Percentiles rank a stretch among this genome's conserved stretches.
phyloP scores from a whole-genome alignment of 2,113 vertebrate genomes.

The Seriola quinqueradiata region DNA sequence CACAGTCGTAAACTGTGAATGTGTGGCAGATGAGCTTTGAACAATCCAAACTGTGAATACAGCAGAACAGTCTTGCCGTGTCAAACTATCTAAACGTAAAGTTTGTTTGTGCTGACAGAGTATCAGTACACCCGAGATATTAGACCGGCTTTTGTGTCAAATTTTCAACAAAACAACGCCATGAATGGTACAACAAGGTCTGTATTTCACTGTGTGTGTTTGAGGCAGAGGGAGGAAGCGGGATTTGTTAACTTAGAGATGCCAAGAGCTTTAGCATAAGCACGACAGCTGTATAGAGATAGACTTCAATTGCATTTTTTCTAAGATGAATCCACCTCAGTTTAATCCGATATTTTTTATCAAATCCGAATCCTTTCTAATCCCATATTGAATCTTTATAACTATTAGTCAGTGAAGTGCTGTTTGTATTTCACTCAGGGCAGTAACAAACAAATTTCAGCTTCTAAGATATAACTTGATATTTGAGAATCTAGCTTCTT shows the following conservation, averaged over 20 bases:
- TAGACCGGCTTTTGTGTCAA: background rate
- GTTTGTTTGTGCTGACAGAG: background rate
- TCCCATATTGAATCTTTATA: background rate
- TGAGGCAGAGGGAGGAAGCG: background rate
- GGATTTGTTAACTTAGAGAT: background rate
- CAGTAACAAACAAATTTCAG: no score
- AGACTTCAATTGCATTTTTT: background rate
- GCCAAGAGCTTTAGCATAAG: background rate
- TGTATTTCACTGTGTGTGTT: background rate
- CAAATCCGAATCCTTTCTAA: background rate
- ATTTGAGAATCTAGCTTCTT: no score
- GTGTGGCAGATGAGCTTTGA: conserved; percentile 1
- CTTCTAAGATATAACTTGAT: no score
- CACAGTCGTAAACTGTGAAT: background rate
- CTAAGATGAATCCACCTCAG: background rate
- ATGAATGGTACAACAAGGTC: background rate
- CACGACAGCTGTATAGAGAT: background rate
- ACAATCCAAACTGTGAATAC: background rate
- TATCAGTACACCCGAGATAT: background rate
- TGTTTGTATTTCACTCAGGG: no score
- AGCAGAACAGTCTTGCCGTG: background rate
- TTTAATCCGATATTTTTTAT: background rate
- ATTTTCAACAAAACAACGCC: background rate
- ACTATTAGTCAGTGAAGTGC: no score
- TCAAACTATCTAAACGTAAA: background rate